A percentile compares a stretch with the other conserved stretches of the same genome.
These are phyloP conservation scores for Palloptera scutellata DNA, from an alignment of 2,888 invertebrate species.

Conservation along the genomic window DNA sequence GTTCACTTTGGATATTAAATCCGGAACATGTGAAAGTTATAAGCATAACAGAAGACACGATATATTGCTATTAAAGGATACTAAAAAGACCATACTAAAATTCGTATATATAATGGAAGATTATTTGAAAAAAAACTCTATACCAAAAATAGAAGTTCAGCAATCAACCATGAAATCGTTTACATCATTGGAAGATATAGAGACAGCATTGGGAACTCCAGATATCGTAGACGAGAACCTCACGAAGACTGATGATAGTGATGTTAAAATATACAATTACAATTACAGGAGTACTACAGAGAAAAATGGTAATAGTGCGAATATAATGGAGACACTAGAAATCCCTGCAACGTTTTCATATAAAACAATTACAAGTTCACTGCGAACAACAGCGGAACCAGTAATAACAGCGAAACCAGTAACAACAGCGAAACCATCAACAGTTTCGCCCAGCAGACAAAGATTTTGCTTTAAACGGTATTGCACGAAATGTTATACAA, in stretches of 20 bases:
- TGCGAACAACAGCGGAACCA: not conserved
- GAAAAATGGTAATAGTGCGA: not conserved
- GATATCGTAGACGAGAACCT: not conserved
- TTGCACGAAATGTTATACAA: slow-evolving; percentile 26
- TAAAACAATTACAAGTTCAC: not conserved
- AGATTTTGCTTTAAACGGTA: slow-evolving; percentile 27
- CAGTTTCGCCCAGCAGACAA: slow-evolving; percentile 1
- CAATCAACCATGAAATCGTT: too few species aligned
- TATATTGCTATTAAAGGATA: not conserved
- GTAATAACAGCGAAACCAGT: slow-evolving; percentile 6
- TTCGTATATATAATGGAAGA: not conserved
- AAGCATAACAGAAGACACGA: too few species aligned
- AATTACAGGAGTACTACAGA: too few species aligned
- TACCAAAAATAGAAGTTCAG: too few species aligned
- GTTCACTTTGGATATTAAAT: too few species aligned
- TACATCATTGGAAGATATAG: too few species aligned
- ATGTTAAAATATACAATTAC: too few species aligned
- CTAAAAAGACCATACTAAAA: not conserved
- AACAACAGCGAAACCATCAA: not conserved
- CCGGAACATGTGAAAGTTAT: too few species aligned
- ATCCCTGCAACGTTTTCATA: not conserved
- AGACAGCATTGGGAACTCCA: too few species aligned
- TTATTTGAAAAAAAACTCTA: not conserved
- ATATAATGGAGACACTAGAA: not conserved
- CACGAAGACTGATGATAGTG: too few species aligned